Base-by-base conservation (phyloP, 2,888 invertebrate genomes). In the Oligia strigilis region DNA sequence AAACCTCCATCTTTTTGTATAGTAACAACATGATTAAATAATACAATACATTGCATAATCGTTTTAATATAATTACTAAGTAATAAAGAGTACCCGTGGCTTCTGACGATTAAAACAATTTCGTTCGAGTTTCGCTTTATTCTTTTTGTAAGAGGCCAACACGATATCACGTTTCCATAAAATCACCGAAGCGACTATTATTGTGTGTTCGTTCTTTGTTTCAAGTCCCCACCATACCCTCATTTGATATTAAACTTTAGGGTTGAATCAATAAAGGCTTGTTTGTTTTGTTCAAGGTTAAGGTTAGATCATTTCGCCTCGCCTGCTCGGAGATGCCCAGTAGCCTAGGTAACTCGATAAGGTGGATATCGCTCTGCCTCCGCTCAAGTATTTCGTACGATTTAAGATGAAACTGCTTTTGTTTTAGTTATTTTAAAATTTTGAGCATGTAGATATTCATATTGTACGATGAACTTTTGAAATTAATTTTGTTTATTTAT, bases 261-360 rank as follows among this genome's bases (percentile, higher is more conserved):
- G 4, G 0, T 2, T 19, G 52, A 71, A 64, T 43, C 0, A 70
- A 78, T 90, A 92, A 83, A 86, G 91, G 80, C 58, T 66, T 72
- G 40, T 90, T 89, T 92, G 60, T 73, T n/a, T 65, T 67, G 73
- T 29, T 19, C 13, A 17, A 19, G 46, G 49, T 78, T 64, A 69
- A 75, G 77, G 82, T 92, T 95, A 91, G 64, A 88, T 73, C 92
- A 77, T 93, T 95, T 91, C 80, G 80, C 67, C 62, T 69, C 75
- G 75, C 84, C 75, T 78, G 78, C 79, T 78, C 82, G 88, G 89
- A 91, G 94, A 95, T 96, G 95, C 95, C 96, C 97, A 96, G 97
- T 97, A 97, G 97, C 97, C 97, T 97, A 97, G 97, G 97, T 97
- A 97, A 97, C 95, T 93, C 92, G 96, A 97, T 95, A 96, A 95